These are phyloP conservation scores for Liodrosophila aerea DNA, from an alignment of 2,888 invertebrate species.

Conservation along the genomic window DNA sequence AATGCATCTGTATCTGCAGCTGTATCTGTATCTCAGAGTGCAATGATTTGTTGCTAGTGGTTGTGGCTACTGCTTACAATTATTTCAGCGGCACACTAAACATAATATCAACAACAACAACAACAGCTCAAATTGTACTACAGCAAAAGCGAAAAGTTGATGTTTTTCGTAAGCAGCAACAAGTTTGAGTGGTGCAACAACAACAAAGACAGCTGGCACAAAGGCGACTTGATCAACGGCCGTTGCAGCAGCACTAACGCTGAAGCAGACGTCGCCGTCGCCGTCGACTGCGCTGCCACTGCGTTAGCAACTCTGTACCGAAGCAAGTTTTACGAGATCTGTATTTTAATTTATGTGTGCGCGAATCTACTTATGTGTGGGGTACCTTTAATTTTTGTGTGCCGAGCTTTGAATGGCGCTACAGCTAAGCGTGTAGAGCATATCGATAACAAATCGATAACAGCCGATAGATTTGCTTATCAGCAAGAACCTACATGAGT, in stretches of 20 bases:
- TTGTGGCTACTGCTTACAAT: constrained; percentile 45
- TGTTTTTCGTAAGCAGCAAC: constrained; percentile 60
- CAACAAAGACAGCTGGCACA: constrained; percentile 50
- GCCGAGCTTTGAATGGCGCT: constrained; percentile 49
- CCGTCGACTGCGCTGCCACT: constrained; percentile 8
- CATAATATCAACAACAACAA: constrained; percentile 31
- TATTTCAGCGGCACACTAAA: constrained; percentile 42
- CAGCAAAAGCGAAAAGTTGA: constrained; percentile 52
- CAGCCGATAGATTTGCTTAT: too few relatives aligned
- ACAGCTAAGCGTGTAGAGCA: constrained; percentile 11
- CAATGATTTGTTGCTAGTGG: constrained; percentile 52
- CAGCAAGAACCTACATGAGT: too few relatives aligned
- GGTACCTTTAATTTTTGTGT: constrained; percentile 60
- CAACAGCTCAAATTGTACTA: constrained; percentile 15
- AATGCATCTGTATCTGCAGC: constrained; percentile 17
- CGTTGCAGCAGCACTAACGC: constrained; percentile 24
- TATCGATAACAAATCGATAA: constrained; percentile 1
- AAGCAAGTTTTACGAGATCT: constrained; percentile 71
- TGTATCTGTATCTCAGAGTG: constrained; percentile 43
- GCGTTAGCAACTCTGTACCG: constrained; percentile 47
- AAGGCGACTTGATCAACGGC: constrained; percentile 52
- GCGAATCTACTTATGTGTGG: constrained; percentile 26
- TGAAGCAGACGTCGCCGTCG: constrained; percentile 1
- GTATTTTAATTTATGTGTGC: constrained; percentile 56
- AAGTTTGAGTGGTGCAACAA: constrained; percentile 75